Evolutionary conservation across 37 sponge, comb jelly and placozoan species (phyloP), one percentile per base, ranked within the genome.

Genomic region (Aplysina aerophoba): DNA sequence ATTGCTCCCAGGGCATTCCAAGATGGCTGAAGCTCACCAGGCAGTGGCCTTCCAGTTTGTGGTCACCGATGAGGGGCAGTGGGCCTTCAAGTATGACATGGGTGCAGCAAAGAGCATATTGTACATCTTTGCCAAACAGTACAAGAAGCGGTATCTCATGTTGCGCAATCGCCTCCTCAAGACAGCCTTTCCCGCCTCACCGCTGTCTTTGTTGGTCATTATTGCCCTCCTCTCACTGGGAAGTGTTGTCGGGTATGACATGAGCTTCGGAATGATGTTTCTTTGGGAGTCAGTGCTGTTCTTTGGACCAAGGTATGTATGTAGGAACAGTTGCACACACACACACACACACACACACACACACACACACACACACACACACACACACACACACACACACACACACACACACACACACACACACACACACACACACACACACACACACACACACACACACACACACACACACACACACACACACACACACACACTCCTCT

Each of bases 1-100:
- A 25, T 44, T 44, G 8, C 6, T 44, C 6, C 8, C 50, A 11
- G 50, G 50, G 50, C 50, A 8, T 44, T 44, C 50, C 25, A 55
- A 54, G 55, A 98, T 98, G 99, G 99, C 99, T 35, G 99, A 98
- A 87, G 99, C 99, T n/a, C 90, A 85, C 21, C 89, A 92, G 37
- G 99, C 99, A 15, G 99, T 98, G 17, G 99, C 96, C 25, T 98
- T 98, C 54, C 99, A 98, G 84, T 96, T 98, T 80, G 75, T 86
- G 15, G 94, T 98, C 21, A 94, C 95, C 21, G 94, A 94, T 31
- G 95, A 98, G 27, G 99, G 99, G 27, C 81, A 85, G 13, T 30
- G 80, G 13, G 69, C 80, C 19, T 73, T 96, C 40, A 83, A 88
- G 19, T 87, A 87, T 50, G 88, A 94, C 82, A 55, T 63, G 15